These are phyloP conservation scores for Smutsia temminckii DNA, from an alignment of 2,797 vertebrate species.

Conservation along the genomic window DNA sequence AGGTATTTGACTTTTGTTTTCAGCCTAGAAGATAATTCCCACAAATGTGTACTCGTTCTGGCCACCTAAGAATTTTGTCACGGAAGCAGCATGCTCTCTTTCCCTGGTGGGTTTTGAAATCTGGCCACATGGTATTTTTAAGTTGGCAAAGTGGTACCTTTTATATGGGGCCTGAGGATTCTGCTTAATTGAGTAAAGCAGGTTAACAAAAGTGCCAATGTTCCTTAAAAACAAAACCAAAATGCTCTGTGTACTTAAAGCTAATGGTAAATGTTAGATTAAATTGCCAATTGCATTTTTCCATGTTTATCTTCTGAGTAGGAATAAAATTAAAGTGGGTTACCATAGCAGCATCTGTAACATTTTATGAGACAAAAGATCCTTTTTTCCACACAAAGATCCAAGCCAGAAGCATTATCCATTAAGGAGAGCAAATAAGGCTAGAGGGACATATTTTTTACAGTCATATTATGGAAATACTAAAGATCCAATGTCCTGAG, in stretches of 20 bases:
- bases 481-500: slow-evolving; percentile 66
- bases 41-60: slow-evolving; percentile 63
- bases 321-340: slow-evolving; percentile 80
- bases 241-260: slow-evolving; percentile 48
- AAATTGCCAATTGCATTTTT: slow-evolving; percentile 62
- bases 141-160: slow-evolving; percentile 56
- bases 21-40: slow-evolving; percentile 56
- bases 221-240: slow-evolving; percentile 53
- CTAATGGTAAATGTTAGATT: slow-evolving; percentile 65
- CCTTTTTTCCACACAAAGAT: slow-evolving; percentile 70
- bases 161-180: slow-evolving; percentile 39
- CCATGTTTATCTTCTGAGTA: slow-evolving; percentile 76
- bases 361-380: slow-evolving; percentile 79
- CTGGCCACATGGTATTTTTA: slow-evolving; percentile 58
- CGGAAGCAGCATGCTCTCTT: slow-evolving; percentile 44
- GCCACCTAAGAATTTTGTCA: slow-evolving; percentile 39
- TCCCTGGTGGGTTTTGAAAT: slow-evolving; percentile 70
- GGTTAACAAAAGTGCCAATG: slow-evolving; percentile 59
- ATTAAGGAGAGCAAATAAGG: slow-evolving; percentile 77
- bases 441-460: slow-evolving; percentile 72
- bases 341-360: slow-evolving; percentile 80
- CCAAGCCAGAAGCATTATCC: slow-evolving; percentile 75
- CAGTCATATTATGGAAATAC: slow-evolving; percentile 67
- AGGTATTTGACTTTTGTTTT: slow-evolving; percentile 52
- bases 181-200: slow-evolving; percentile 67